A percentile compares a stretch with the other conserved stretches of the same genome.
These are phyloP conservation scores for Drosophila sulfurigaster DNA, from an alignment of 1,140 invertebrate genomes.

Conservation along the genomic window DNA sequence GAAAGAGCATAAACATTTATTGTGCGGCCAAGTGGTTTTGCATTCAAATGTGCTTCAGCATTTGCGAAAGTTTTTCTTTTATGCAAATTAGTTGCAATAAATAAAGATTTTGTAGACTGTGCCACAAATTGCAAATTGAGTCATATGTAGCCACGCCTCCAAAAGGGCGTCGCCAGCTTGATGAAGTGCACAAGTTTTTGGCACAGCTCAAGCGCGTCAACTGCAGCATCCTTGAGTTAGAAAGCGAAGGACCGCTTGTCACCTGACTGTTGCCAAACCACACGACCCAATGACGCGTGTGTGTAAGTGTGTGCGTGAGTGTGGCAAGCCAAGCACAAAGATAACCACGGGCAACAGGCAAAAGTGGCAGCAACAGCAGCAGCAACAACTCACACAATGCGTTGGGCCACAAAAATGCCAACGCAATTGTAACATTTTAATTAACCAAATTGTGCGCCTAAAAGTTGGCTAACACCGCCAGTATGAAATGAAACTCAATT, in stretches of 20 bases:
- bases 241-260: constrained; percentile 17
- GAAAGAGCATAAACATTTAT: constrained; percentile 31
- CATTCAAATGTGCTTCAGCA: constrained; percentile 23
- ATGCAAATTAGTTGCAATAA: constrained; percentile 52
- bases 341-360: constrained; percentile 49
- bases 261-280: constrained; percentile 3
- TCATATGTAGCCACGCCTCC: constrained; percentile 23
- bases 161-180: constrained; percentile 13
- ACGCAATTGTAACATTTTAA: constrained; percentile 79
- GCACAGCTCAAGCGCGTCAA: constrained; percentile 42
- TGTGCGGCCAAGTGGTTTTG: constrained; percentile 23
- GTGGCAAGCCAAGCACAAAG: constrained; percentile 18
- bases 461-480: constrained; percentile 58
- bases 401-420: constrained; percentile 65
- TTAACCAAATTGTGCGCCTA: constrained; percentile 78
- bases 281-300: neutral
- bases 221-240: constrained; percentile 45
- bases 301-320: neutral
- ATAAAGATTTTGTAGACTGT: constrained; percentile 38
- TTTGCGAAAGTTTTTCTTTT: constrained; percentile 24
- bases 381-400: constrained; percentile 1
- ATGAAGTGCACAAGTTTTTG: constrained; percentile 42
- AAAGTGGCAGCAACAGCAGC: constrained; percentile 31
- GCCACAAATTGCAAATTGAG: constrained; percentile 39
- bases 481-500: constrained; percentile 75